Conservation (phyloP, 2,888 invertebrate species). For the Epistrophe grossulariae region DNA sequence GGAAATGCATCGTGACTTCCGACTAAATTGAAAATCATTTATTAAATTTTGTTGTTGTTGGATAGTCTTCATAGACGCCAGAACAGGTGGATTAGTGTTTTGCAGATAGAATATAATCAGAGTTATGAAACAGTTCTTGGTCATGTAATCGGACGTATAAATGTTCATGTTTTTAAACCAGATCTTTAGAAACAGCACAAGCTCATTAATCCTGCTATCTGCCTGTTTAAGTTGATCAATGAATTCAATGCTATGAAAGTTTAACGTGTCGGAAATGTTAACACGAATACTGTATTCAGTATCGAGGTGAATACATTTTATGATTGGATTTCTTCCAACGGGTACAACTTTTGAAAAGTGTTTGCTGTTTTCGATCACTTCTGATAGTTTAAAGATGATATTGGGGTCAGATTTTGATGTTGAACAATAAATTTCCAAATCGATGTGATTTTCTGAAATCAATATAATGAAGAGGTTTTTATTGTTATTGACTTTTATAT, state of each 20-base stretch:
- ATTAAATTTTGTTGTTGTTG: not conserved
- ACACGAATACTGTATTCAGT: not conserved
- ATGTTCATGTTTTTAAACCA: not conserved
- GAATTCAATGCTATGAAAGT: not conserved
- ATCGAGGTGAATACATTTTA: not conserved
- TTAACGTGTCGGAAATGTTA: not conserved
- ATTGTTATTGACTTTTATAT: no score
- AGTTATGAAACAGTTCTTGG: not conserved
- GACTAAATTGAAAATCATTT: not conserved
- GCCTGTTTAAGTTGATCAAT: not conserved
- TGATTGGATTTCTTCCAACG: not conserved
- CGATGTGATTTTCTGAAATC: not conserved
- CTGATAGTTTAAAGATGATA: not conserved
- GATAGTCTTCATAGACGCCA: not conserved
- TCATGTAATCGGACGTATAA: not conserved
- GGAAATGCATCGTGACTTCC: slow-evolving; percentile 78
- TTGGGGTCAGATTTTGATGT: not conserved
- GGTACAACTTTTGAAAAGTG: not conserved
- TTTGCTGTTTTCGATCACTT: not conserved
- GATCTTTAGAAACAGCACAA: not conserved
- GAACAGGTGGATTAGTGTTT: not conserved
- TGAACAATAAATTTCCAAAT: not conserved
- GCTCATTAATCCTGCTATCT: not conserved
- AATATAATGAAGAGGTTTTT: no score
- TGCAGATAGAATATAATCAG: not conserved